phyloP scores from a whole-genome alignment of 2,888 invertebrate species.

The Sericinus montela region DNA sequence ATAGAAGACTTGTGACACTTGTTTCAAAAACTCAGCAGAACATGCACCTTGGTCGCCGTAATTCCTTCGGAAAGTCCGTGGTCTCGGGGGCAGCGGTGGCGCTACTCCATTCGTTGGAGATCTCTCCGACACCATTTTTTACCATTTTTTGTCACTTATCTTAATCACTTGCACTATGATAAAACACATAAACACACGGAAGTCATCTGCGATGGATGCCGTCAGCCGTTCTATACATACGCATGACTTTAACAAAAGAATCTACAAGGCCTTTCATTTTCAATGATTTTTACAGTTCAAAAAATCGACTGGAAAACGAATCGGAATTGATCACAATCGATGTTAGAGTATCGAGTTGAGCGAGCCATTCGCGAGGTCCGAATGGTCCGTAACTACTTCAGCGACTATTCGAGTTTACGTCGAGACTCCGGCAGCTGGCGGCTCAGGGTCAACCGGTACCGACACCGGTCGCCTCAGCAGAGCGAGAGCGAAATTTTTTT shows the following conservation, averaged over 20 bases:
- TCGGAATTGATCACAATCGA: conserved; percentile 1
- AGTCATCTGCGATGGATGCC: conserved; percentile 21
- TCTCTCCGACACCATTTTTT: conserved; percentile 73
- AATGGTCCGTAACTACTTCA: conserved; percentile 23
- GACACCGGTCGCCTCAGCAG: conserved; percentile 33
- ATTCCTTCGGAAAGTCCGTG: conserved; percentile 75
- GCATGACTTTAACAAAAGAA: conserved; percentile 23
- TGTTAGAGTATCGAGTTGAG: not conserved
- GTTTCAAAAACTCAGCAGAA: conserved; percentile 5
- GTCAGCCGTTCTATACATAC: conserved; percentile 8
- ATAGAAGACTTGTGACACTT: conserved; percentile 14
- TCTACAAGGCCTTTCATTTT: conserved; percentile 13
- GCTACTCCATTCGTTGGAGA: conserved; percentile 60
- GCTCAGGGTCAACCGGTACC: conserved; percentile 72
- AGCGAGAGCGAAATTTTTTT: conserved; percentile 53
- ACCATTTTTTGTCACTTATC: conserved; percentile 50
- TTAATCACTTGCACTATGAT: conserved; percentile 42
- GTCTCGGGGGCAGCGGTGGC: conserved; percentile 64
- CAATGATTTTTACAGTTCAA: not conserved
- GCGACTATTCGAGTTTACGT: conserved; percentile 35
- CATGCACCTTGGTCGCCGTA: conserved; percentile 79
- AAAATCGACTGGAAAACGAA: not conserved
- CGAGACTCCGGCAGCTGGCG: conserved; percentile 53
- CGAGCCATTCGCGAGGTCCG: conserved; percentile 24
- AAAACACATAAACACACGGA: conserved; percentile 24